Evolutionary conservation across 2,888 invertebrate species (phyloP), one percentile per base, ranked within the genome.

Genomic region (Alviniconcha strummeri): DNA sequence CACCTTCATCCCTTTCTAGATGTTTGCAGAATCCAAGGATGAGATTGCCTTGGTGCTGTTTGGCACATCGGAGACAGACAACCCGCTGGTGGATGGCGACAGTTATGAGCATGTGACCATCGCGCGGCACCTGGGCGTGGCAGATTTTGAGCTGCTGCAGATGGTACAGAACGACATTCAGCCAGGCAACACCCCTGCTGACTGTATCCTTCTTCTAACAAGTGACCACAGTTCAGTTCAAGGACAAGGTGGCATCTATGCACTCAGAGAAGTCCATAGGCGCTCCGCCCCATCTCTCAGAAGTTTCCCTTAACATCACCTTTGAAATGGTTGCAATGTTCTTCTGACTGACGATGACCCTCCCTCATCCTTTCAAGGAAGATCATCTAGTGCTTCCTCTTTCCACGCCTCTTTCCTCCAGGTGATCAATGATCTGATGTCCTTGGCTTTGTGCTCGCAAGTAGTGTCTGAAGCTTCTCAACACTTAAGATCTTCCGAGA

Each of bases 1-100:
- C 36, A 36, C 36, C 36, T 36, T 36, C 36, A 36, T 36, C 36
- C 36, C 36, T 36, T 36, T 89, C 3, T 86, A 95, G 95, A 95
- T 96, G 89, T 95, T 96, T 91, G 94, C 95, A 72, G 95, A 95
- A 85, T 95, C 95, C 4, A 96, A 95, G 89, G 96, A 96, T 92
- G 95, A 95, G 87, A 89, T 96, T 5, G 95, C 95, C 1, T 93
- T 96, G 78, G 94, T 96, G 15, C 91, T 96, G 79, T 94, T 96
- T 88, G 96, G 96, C 0, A 95, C 96, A 0, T 94, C 95, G 85
- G 94, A 94, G 13, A 96, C 96, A 0, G 94, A 92, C 87, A 95
- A 95, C 87, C 91, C 92, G 5, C 90, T 95, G 36, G 92, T 92
- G 9, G 90, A 92, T 82, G 93, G 92, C 5, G 91, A 91, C 55